Evolutionary conservation across 2,113 vertebrate species (phyloP).

Genomic region (Sarotherodon lohbergeri): DNA sequence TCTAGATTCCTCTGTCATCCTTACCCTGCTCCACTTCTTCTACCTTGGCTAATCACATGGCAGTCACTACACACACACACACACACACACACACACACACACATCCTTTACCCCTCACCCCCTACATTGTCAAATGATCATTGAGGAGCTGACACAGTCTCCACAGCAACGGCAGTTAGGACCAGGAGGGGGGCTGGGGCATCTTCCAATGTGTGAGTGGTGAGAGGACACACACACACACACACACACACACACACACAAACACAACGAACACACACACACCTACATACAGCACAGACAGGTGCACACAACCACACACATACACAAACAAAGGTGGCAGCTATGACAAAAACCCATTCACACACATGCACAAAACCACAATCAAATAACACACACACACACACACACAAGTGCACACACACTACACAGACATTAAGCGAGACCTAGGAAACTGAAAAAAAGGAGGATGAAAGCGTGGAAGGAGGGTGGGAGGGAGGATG

Average conservation of each 20-base stretch:
- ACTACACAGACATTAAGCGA: slow-evolving; percentile 16
- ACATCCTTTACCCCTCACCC: slow-evolving; percentile 41
- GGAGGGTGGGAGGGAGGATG: background rate
- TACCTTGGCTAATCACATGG: slow-evolving; percentile 50
- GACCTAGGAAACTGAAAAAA: slow-evolving; percentile 35
- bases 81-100: slow-evolving; percentile 12
- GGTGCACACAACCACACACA: slow-evolving; percentile 6
- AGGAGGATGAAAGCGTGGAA: slow-evolving; percentile 34
- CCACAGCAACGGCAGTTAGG: slow-evolving; percentile 68
- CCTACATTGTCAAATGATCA: slow-evolving; percentile 66
- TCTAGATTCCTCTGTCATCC: slow-evolving; percentile 38
- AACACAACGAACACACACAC: background rate
- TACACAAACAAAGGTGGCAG: background rate
- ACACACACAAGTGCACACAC: background rate
- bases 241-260: background rate
- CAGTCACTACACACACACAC: slow-evolving; percentile 18
- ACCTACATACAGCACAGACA: background rate
- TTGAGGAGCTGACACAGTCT: slow-evolving; percentile 67
- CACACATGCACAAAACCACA: background rate
- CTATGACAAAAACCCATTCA: slow-evolving; percentile 19
- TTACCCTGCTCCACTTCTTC: slow-evolving; percentile 19
- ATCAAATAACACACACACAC: background rate
- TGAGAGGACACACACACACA: slow-evolving; percentile 12
- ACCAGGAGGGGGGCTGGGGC: slow-evolving; percentile 56
- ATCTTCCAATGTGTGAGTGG: slow-evolving; percentile 56